Conservation (phyloP, 2,113 vertebrate genomes). For the Pandion haliaetus region DNA sequence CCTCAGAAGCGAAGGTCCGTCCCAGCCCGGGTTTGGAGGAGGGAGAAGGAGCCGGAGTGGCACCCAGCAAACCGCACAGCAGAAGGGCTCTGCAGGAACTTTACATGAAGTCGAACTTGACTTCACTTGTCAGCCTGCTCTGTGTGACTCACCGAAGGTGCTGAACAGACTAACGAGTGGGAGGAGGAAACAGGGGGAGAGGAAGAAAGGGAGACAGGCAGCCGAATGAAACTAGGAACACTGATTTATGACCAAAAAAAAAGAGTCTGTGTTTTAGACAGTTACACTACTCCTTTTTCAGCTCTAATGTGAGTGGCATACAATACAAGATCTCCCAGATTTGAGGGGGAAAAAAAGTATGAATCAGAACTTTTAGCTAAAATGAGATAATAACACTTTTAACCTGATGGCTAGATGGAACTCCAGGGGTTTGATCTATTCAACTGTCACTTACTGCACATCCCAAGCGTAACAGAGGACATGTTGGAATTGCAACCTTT, state of each 20-base stretch:
- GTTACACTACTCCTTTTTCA: neutral
- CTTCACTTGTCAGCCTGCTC: constrained; percentile 47
- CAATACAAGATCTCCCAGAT: neutral
- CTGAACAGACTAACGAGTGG: constrained; percentile 57
- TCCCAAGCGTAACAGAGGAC: neutral
- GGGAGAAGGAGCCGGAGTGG: neutral
- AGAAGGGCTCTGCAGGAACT: neutral
- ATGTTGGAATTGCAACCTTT: neutral
- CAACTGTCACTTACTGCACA: neutral
- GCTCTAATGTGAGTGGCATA: neutral
- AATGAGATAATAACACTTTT: constrained; percentile 15
- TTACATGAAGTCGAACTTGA: constrained; percentile 4
- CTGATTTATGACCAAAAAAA: neutral
- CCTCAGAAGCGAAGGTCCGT: neutral
- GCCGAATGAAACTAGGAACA: constrained; percentile 4
- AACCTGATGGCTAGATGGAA: neutral
- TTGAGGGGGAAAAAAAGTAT: neutral
- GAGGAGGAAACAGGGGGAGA: constrained; percentile 40
- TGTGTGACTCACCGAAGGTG: constrained; percentile 49
- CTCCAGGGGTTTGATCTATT: constrained; percentile 23
- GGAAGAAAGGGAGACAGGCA: constrained; percentile 46
- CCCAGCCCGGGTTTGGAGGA: neutral
- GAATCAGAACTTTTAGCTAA: neutral
- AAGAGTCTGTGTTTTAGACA: neutral
- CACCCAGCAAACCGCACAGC: neutral